Base-by-base conservation (phyloP, 2,797 vertebrate genomes). In the Micrastur ruficollis region DNA sequence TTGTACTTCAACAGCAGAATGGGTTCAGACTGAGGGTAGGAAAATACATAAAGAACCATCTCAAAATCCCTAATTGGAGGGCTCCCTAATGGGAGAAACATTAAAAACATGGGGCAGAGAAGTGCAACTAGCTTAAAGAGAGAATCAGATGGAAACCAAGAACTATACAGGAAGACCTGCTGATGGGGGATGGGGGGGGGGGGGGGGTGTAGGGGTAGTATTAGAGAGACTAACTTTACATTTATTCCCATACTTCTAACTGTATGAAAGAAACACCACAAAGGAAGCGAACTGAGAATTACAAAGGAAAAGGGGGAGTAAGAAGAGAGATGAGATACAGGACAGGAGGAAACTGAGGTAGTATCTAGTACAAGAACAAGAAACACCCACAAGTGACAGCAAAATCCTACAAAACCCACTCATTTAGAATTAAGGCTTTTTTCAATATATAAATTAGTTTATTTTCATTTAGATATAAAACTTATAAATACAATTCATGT, bases 381-480 rank as follows among this genome's bases (percentile, higher is more conserved):
- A 23, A 73, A 63, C 25, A 80, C 2, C 7, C 44, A 55, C 6
- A 78, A 71, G n/a, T 61, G 26, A 85, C 74, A 87, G 19, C n/a
- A 91, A 93, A 92, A 82, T 46, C 10, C 22, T 66, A 83, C 26
- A 12, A 72, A 59, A 29, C 5, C 29, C n/a, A 9, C 8, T 53
- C 14, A 38, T 34, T 63, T 23, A 82, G 47, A 95, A 79, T 50
- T 34, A 36, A 40, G n/a, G 38, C 29, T 31, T 74, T 93, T 95
- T 86, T 63, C 63, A 88, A 95, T 94, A 94, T 96, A 98, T 97
- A 97, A 98, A 98, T 97, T 95, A 97, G 78, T 97, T 98, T 98
- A 98, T 98, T 98, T 96, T 87, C 86, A 71, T 91, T 92, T 90
- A 92, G 49, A 94, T 98, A 98, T 78, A 97, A 98, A 98, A 98